phyloP scores from a whole-genome alignment of 53 echinoderm and acorn worm species.

The Temnopleurus reevesii region DNA sequence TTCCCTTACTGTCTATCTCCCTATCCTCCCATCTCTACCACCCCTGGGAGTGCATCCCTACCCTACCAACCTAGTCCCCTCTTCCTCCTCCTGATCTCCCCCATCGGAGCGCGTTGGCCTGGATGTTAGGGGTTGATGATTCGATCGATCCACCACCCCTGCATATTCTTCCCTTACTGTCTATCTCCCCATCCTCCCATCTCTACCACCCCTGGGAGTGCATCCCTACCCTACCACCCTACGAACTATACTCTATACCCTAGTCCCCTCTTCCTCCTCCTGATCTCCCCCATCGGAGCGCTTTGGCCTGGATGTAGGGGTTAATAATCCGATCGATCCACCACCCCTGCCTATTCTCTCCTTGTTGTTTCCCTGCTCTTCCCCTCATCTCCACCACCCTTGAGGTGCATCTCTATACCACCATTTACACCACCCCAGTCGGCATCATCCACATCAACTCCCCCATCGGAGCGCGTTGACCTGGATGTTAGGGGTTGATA shows the following conservation, averaged over 20 bases:
- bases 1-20: no score
- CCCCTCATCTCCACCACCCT: not conserved
- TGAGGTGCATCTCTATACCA: not conserved
- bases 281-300: not conserved
- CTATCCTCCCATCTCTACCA: no score
- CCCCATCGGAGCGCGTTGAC: conserved; percentile 8
- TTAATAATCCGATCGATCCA: not conserved
- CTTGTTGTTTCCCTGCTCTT: not conserved
- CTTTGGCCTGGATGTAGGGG: conserved; percentile 40
- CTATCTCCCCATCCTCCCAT: not conserved
- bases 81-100: no score
- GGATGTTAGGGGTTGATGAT: no score
- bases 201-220: not conserved
- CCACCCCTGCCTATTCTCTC: not conserved
- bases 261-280: not conserved
- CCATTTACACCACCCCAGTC: not conserved
- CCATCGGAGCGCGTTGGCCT: no score
- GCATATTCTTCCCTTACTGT: not conserved
- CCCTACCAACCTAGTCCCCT: no score
- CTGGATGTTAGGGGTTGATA: conserved; percentile 15
- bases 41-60: no score
- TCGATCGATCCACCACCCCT: no score
- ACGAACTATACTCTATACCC: not conserved
- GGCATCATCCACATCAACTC: not conserved
- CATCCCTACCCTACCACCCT: not conserved